Evolutionary conservation across 2,113 vertebrate species (phyloP), one percentile per base, ranked within the genome.

Genomic region (Pomatostomus ruficeps): DNA sequence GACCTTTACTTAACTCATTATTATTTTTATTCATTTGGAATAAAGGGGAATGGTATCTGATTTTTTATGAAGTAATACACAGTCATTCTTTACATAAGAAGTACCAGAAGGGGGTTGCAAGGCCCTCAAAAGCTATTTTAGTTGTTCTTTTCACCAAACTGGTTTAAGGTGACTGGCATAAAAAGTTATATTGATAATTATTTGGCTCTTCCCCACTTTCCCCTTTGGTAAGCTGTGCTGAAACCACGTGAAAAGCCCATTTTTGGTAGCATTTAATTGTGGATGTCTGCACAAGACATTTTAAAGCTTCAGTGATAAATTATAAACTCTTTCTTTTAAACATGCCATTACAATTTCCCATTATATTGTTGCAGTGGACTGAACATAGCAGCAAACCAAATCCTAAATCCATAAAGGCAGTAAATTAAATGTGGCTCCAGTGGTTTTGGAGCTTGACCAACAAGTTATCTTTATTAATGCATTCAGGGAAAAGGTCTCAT

Each of bases 381-480:
- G 91, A 98, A 94, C 91, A 92, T 97, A 94, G 77, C 77, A 90
- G 90, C 75, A 91, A 78, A 96, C 88, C 89, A 92, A 96, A 93
- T 95, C 88, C 92, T 90, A 91, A 95, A 97, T 97, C 95, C 97
- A 97, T 97, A 97, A 97, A 97, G 80, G 43, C 76, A 97, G 90
- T 88, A 97, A 98, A 98, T 98, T 96, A 96, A 97, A 97, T 93
- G 81, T 98, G 98, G 98, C 97, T 99, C 98, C 98, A 98, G 97
- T 98, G 97, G 97, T 97, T 98, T 98, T 97, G 98, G 98, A 98
- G 59, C 72, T 85, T 95, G 96, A 98, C 97, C 97, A 98, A 90
- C 88, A 97, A 97, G 91, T 97, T 98, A 98, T 98, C 98, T 98
- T 98, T 96, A 97, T 98, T 97, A 98, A 98, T 97, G 92, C 46